A percentile compares a stretch with the other conserved stretches of the same genome.
These are phyloP conservation scores for Eupeodes corollae DNA, from an alignment of 1,140 invertebrate species.

Conservation along the genomic window DNA sequence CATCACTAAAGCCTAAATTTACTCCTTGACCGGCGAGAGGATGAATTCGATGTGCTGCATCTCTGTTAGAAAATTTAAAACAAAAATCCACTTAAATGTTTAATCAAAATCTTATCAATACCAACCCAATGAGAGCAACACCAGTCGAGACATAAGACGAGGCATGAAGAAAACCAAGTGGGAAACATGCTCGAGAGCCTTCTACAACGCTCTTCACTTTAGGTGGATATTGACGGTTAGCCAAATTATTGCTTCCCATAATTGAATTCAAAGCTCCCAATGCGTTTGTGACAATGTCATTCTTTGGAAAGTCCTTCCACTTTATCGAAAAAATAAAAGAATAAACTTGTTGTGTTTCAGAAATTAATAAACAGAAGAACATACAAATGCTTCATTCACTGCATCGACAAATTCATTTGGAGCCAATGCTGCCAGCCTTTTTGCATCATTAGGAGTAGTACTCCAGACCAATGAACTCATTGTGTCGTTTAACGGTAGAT, in stretches of 20 bases:
- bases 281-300: constrained; percentile 40
- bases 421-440: constrained; percentile 54
- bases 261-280: constrained; percentile 37
- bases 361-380: constrained; percentile 15
- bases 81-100: too few species aligned
- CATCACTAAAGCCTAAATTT: constrained; percentile 94
- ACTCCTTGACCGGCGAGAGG: constrained; percentile 95
- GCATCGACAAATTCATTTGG: constrained; percentile 79
- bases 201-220: constrained; percentile 52
- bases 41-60: constrained; percentile 93
- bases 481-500: constrained; percentile 70
- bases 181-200: constrained; percentile 74
- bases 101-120: constrained; percentile 35
- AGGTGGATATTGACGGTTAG: constrained; percentile 62
- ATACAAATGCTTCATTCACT: constrained; percentile 76
- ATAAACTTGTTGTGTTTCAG: not conserved
- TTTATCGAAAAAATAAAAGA: too few species aligned
- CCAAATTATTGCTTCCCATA: constrained; percentile 16
- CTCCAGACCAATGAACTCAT: constrained; percentile 88
- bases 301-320: constrained; percentile 57
- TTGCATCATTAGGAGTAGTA: constrained; percentile 61
- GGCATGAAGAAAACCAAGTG: constrained; percentile 82
- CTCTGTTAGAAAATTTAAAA: constrained; percentile 43
- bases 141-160: constrained; percentile 65
- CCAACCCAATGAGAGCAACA: constrained; percentile 64